A percentile compares a stretch with the other conserved stretches of the same genome.
These are phyloP conservation scores for Indicator indicator DNA, from an alignment of 2,113 vertebrate species.

Conservation along the genomic window DNA sequence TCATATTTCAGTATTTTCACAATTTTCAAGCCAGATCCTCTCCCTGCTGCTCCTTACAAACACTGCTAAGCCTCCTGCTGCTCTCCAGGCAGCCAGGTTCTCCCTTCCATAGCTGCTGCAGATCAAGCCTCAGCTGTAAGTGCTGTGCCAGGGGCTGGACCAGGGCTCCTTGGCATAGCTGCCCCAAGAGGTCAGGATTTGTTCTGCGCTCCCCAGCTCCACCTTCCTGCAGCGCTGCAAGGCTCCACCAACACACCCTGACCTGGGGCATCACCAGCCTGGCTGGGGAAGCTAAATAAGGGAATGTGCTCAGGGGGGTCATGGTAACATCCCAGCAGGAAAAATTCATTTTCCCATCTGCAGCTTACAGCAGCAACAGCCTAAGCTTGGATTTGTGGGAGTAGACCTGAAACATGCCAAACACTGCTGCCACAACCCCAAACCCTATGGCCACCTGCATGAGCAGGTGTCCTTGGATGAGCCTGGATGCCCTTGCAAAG, in stretches of 20 bases:
- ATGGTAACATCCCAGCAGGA: neutral
- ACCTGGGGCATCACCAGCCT: neutral
- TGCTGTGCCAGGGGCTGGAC: neutral
- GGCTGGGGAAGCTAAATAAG: neutral
- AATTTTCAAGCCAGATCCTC: neutral
- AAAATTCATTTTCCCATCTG: neutral
- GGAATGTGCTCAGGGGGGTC: neutral
- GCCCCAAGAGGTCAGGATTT: neutral
- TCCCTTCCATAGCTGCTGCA: neutral
- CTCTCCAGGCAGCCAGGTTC: neutral
- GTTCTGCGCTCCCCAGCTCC: neutral
- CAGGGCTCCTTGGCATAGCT: neutral
- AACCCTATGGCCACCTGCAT: accelerated
- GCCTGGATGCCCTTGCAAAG: neutral
- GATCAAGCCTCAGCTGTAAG: neutral
- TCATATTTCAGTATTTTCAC: neutral
- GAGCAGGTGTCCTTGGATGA: too few species aligned
- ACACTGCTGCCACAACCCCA: neutral
- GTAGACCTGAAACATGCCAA: accelerated
- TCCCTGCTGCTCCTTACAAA: neutral
- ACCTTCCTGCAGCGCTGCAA: neutral
- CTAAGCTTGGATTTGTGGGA: neutral
- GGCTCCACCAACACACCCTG: neutral
- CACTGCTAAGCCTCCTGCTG: accelerated
- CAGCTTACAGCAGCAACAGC: accelerated